Conservation (phyloP, 1,140 invertebrate species). For the Calosoma granatense region DNA sequence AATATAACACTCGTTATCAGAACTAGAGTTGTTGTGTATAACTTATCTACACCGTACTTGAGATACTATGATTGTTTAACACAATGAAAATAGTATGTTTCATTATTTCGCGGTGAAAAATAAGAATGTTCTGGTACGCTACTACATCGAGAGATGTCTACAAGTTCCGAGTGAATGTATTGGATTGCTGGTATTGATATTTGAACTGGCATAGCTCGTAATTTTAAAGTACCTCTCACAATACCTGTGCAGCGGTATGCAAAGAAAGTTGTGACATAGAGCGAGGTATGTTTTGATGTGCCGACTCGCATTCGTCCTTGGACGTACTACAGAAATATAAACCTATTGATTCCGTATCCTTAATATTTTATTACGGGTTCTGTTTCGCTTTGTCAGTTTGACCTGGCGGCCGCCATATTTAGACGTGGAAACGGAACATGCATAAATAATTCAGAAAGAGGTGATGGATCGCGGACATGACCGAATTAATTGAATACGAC, state of each 20-base stretch:
- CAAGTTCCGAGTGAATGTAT: too few relatives aligned
- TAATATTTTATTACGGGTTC: constrained; percentile 5
- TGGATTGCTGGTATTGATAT: constrained; percentile 3
- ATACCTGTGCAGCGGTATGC: neutral
- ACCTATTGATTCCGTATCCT: constrained; percentile 7
- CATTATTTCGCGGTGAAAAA: too few relatives aligned
- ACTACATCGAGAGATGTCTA: too few relatives aligned
- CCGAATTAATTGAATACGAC: neutral
- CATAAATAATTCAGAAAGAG: neutral
- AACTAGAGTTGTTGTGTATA: too few relatives aligned
- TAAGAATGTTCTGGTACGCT: too few relatives aligned
- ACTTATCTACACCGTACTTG: too few relatives aligned
- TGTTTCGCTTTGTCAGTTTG: neutral
- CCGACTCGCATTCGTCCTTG: neutral
- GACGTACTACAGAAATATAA: constrained; percentile 1
- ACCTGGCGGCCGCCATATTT: neutral
- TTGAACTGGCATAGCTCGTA: neutral
- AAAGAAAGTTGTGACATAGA: too few relatives aligned
- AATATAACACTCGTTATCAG: too few relatives aligned
- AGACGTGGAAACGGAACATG: neutral
- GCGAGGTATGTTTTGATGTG: neutral
- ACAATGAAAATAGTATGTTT: too few relatives aligned
- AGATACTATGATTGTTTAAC: too few relatives aligned
- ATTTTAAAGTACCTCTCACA: neutral
- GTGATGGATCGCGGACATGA: neutral